A percentile compares a stretch with the other conserved stretches of the same genome.
Evolutionary conservation across 2,888 invertebrate species (phyloP).

Genomic region (Hirtodrosophila cameraria): DNA sequence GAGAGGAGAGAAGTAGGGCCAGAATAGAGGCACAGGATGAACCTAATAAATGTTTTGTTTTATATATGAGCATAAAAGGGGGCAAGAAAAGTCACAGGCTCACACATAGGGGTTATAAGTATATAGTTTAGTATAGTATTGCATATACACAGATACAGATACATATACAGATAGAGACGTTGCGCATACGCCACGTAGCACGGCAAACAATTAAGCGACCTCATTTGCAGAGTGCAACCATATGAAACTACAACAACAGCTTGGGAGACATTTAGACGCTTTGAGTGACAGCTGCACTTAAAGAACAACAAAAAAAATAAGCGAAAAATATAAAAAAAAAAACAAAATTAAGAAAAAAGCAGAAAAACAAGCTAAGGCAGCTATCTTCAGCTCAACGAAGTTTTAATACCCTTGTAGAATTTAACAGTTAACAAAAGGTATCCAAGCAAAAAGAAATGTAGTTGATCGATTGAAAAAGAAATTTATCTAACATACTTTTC

Average conservation of each 20-base stretch:
- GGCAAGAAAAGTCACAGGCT: conserved; percentile 18
- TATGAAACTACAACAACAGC: conserved; percentile 33
- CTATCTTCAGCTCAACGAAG: conserved; percentile 1
- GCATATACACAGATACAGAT: too few relatives aligned
- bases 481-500: too few relatives aligned
- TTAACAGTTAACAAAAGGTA: too few relatives aligned
- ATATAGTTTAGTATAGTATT: too few relatives aligned
- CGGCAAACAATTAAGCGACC: conserved; percentile 74
- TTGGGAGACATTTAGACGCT: conserved; percentile 73
- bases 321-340: conserved; percentile 19
- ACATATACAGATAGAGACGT: conserved; percentile 21
- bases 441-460: too few relatives aligned
- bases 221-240: conserved; percentile 62
- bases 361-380: conserved; percentile 7
- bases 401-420: conserved; percentile 13
- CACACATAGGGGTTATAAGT: conserved; percentile 32
- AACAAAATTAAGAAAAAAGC: conserved; percentile 3
- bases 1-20: too few relatives aligned
- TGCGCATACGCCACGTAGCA: conserved; percentile 59
- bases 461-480: too few relatives aligned
- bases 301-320: conserved; percentile 54
- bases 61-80: neutral
- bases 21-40: too few relatives aligned
- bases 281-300: conserved; percentile 79
- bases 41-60: conserved; percentile 40